Conservation (phyloP, 2,113 vertebrate species). For the Halichoeres trimaculatus region DNA sequence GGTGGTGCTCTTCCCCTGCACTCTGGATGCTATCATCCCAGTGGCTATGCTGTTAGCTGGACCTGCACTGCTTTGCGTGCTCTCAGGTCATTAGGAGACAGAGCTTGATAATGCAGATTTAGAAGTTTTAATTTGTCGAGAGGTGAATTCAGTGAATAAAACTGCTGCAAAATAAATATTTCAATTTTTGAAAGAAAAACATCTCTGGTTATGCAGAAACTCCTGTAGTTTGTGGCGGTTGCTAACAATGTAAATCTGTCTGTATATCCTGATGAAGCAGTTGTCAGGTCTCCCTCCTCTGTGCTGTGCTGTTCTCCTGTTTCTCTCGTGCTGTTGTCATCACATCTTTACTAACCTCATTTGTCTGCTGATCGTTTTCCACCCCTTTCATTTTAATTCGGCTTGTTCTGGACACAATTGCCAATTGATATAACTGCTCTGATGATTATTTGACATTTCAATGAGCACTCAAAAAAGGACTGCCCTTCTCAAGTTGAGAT, state of each 20-base stretch:
- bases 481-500: slow-evolving; percentile 60
- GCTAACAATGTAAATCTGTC: slow-evolving; percentile 14
- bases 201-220: not conserved
- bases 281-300: slow-evolving; percentile 42
- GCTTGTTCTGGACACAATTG: slow-evolving; percentile 30
- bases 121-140: slow-evolving; percentile 9
- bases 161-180: not conserved
- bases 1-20: slow-evolving; percentile 65
- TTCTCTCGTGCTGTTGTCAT: slow-evolving; percentile 52
- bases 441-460: slow-evolving; percentile 40
- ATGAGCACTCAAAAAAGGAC: slow-evolving; percentile 51
- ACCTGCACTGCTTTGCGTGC: slow-evolving; percentile 5
- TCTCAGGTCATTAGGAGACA: not conserved
- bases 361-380: slow-evolving; percentile 15
- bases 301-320: slow-evolving; percentile 40
- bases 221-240: slow-evolving; percentile 14
- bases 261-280: slow-evolving; percentile 44
- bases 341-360: slow-evolving; percentile 28
- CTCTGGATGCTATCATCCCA: slow-evolving; percentile 9
- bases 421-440: slow-evolving; percentile 18
- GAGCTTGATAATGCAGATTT: not conserved
- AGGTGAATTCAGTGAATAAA: not conserved
- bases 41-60: not conserved
- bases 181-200: not conserved
- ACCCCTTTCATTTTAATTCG: not conserved